These are phyloP conservation scores for Henricia sp. DNA, from an alignment of 53 echinoderm and acorn worm genomes.

Conservation along the genomic window DNA sequence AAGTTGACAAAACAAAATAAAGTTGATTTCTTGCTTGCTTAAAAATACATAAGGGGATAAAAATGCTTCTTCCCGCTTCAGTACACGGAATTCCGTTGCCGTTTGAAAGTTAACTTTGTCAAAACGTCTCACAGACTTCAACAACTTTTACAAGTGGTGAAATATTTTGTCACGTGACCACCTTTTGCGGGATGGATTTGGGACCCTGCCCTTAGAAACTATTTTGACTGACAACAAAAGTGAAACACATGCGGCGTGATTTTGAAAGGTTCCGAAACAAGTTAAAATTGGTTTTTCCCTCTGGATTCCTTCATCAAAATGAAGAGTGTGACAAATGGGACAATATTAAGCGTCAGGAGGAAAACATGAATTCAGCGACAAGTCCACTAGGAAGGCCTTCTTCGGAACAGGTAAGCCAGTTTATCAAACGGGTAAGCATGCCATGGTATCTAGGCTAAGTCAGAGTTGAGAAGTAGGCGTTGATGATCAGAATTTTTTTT, in stretches of 20 bases:
- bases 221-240: background rate
- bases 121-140: too few species aligned
- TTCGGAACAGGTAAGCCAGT: slow-evolving; percentile 57
- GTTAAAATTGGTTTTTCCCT: background rate
- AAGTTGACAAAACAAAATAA: too few species aligned
- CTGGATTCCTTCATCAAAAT: slow-evolving; percentile 11
- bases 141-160: background rate
- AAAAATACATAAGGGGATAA: too few species aligned
- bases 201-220: slow-evolving; percentile 51
- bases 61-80: too few species aligned
- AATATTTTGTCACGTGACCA: slow-evolving; percentile 43
- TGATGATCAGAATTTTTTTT: too few species aligned
- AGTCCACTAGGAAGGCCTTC: slow-evolving; percentile 34
- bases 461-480: too few species aligned
- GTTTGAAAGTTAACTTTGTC: too few species aligned
- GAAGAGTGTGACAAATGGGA: slow-evolving; percentile 2
- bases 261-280: background rate
- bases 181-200: slow-evolving; percentile 4
- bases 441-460: too few species aligned
- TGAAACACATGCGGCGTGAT: too few species aligned
- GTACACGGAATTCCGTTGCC: too few species aligned
- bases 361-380: slow-evolving; percentile 30
- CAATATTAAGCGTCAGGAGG: background rate
- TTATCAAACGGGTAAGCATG: too few species aligned
- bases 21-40: too few species aligned